Conservation (phyloP, 2,113 vertebrate species). For the Pseudorasbora parva region DNA sequence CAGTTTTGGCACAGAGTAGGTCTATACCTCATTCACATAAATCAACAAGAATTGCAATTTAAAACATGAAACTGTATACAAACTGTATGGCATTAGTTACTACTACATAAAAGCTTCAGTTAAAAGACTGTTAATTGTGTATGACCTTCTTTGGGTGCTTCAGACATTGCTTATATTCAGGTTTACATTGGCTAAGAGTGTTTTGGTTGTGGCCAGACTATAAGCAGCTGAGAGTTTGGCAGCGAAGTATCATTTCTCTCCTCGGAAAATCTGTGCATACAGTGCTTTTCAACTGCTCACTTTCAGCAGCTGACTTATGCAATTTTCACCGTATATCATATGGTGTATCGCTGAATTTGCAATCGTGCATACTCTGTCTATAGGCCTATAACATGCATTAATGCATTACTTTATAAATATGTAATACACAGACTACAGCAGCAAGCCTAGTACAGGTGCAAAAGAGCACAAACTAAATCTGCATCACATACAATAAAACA, state of each 20-base stretch:
- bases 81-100: not conserved
- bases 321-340: too few species aligned
- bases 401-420: too few species aligned
- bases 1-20: constrained; percentile 30
- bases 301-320: not conserved
- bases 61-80: not conserved
- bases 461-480: constrained; percentile 25
- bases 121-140: not conserved
- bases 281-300: not conserved
- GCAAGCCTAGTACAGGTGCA: too few species aligned
- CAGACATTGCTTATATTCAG: constrained; percentile 65
- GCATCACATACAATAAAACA: not conserved
- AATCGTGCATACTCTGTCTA: too few species aligned
- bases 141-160: constrained; percentile 52
- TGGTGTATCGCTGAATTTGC: too few species aligned
- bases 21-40: not conserved
- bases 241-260: constrained; percentile 62
- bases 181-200: constrained; percentile 70
- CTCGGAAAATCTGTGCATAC: not conserved
- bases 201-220: constrained; percentile 65
- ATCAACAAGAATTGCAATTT: not conserved
- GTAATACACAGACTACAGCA: too few species aligned
- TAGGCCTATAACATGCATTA: too few species aligned
- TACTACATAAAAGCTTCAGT: not conserved
- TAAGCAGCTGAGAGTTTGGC: constrained; percentile 65